phyloP scores from a whole-genome alignment of 1,140 invertebrate genomes.

The Papilio helenus region DNA sequence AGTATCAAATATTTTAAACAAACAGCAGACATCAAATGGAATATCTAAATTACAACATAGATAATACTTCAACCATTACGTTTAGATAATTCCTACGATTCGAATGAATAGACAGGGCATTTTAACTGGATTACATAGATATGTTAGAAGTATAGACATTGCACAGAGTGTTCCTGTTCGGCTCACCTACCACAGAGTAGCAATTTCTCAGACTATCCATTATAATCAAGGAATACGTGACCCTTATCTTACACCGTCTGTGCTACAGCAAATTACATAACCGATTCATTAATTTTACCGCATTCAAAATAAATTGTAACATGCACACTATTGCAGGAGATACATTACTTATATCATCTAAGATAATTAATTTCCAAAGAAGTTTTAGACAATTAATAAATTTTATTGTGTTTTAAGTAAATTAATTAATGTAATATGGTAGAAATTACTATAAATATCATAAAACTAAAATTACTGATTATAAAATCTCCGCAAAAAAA shows the following conservation, averaged over 20 bases:
- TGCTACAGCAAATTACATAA: slow-evolving; percentile 27
- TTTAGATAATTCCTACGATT: background rate
- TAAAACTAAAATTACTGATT: too few relatives aligned
- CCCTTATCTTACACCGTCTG: slow-evolving; percentile 36
- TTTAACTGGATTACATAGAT: slow-evolving; percentile 21
- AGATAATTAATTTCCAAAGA: too few relatives aligned
- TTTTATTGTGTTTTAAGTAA: too few relatives aligned
- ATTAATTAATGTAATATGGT: too few relatives aligned
- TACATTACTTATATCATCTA: too few relatives aligned
- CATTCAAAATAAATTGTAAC: slow-evolving; percentile 9
- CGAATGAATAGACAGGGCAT: background rate
- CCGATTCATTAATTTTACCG: slow-evolving; percentile 33
- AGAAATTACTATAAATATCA: too few relatives aligned
- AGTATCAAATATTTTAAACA: too few relatives aligned
- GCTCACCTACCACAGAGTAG: slow-evolving; percentile 38
- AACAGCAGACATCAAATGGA: background rate
- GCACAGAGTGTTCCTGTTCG: slow-evolving; percentile 21
- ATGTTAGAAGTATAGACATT: background rate
- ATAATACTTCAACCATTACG: background rate
- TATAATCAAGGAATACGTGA: slow-evolving; percentile 39
- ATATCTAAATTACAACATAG: background rate
- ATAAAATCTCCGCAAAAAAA: too few relatives aligned
- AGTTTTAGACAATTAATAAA: too few relatives aligned
- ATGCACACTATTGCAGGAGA: background rate
- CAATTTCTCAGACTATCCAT: slow-evolving; percentile 37